These are phyloP conservation scores for Eleutherodactylus coqui DNA, from an alignment of 2,797 vertebrate species.

Conservation along the genomic window DNA sequence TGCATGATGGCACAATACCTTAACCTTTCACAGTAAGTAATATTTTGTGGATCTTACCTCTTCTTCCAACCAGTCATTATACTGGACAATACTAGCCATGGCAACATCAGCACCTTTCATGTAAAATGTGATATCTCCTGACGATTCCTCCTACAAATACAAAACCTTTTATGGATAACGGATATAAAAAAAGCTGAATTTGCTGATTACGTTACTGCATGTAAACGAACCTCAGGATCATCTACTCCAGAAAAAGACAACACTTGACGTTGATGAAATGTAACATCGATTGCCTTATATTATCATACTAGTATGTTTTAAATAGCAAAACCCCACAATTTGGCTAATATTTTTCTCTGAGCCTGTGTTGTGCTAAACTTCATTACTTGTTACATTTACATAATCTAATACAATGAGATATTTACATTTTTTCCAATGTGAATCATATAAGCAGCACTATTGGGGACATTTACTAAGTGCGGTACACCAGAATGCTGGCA, in stretches of 20 bases:
- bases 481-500: no score
- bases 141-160: constrained; percentile 86
- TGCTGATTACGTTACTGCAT: not conserved
- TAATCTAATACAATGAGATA: no score
- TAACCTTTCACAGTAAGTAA: not conserved
- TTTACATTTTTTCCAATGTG: no score
- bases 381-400: no score
- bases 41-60: constrained; percentile 80
- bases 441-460: no score
- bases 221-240: not conserved
- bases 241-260: not conserved
- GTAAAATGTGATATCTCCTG: constrained; percentile 94
- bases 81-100: constrained; percentile 96
- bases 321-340: not conserved
- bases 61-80: constrained; percentile 98
- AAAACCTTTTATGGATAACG: not conserved
- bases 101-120: constrained; percentile 97
- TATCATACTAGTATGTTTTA: not conserved
- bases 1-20: no score
- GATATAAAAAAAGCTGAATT: not conserved
- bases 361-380: not conserved
- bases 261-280: no score
- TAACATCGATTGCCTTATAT: not conserved
- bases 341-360: not conserved
- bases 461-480: no score